Evolutionary conservation across 2,888 invertebrate genomes (phyloP), one percentile per base, ranked within the genome.

Genomic region (Petrolisthes manimaculis): DNA sequence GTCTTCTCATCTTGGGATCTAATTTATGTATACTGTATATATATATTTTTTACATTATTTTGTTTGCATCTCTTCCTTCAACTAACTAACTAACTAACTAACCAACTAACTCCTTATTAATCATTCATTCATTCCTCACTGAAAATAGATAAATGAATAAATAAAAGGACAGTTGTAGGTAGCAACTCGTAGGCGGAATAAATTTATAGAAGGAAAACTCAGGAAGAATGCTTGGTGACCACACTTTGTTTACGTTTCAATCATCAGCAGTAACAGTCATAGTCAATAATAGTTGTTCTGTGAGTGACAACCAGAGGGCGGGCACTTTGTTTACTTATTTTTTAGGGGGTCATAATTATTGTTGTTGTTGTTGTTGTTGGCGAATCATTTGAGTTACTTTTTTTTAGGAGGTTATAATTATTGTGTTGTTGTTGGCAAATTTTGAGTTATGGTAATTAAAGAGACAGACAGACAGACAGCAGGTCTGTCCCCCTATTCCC

Each of bases 131-230:
- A 24, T 51, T 54, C 74, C 51, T 82, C 56, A 37, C 37, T 37
- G 37, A 37, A 37, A 37, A 37, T 37, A 37, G 2, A 37, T 37
- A 37, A 37, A 75, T 75, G 84, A 37, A 37, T 37, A 37, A 37
- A 37, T 37, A 37, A 37, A 75, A 81, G 84, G 84, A 84, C 84
- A 75, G 80, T 84, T 88, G 81, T 88, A 88, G 88, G 80, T 88
- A 79, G 80, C 84, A 88, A 81, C 84, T 71, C 14, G 71, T 83
- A 77, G 82, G 84, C 24, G 80, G 88, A n/a, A n/a, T n/a, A n/a
- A n/a, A 88, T 74, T 77, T 53, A 71, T 88, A 88, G 88, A 78
- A 87, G 75, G 88, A 88, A 56, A 88, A 84, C 88, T 88, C 88
- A 88, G 88, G 88, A 84, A 88, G 79, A 75, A 80, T 80, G 88